phyloP scores from a whole-genome alignment of 2,797 vertebrate species.

The Vespertilio murinus region DNA sequence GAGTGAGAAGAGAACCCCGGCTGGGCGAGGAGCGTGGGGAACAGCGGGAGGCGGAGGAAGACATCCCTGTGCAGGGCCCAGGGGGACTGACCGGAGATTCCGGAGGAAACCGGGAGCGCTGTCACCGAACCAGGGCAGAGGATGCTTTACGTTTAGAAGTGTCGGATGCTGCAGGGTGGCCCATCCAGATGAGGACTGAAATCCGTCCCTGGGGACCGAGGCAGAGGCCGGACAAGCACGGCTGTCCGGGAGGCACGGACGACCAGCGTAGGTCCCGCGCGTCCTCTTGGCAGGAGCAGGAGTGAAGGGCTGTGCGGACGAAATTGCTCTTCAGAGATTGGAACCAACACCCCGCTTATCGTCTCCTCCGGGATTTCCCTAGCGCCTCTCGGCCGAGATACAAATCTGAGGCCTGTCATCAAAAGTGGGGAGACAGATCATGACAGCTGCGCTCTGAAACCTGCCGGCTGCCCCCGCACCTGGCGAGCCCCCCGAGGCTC shows the following conservation, averaged over 20 bases:
- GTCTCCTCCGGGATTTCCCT: slow-evolving; percentile 59
- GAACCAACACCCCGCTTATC: slow-evolving; percentile 34
- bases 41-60: neutral
- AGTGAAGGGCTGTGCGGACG: neutral
- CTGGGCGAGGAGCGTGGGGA: neutral
- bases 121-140: neutral
- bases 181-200: neutral
- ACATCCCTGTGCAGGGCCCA: neutral
- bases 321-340: slow-evolving; percentile 44
- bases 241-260: neutral
- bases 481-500: slow-evolving; percentile 68
- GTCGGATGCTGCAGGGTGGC: neutral
- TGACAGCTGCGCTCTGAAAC: slow-evolving; percentile 65
- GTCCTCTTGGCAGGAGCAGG: neutral
- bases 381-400: slow-evolving; percentile 63
- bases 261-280: neutral
- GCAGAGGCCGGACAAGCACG: neutral
- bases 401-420: slow-evolving; percentile 75
- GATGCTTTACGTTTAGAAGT: rapidly evolving
- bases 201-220: neutral
- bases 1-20: neutral
- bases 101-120: neutral
- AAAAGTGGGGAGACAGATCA: slow-evolving; percentile 54
- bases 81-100: neutral
- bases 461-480: slow-evolving; percentile 60